These are phyloP conservation scores for Eupsilia transversa DNA, from an alignment of 2,888 invertebrate genomes.

Conservation along the genomic window DNA sequence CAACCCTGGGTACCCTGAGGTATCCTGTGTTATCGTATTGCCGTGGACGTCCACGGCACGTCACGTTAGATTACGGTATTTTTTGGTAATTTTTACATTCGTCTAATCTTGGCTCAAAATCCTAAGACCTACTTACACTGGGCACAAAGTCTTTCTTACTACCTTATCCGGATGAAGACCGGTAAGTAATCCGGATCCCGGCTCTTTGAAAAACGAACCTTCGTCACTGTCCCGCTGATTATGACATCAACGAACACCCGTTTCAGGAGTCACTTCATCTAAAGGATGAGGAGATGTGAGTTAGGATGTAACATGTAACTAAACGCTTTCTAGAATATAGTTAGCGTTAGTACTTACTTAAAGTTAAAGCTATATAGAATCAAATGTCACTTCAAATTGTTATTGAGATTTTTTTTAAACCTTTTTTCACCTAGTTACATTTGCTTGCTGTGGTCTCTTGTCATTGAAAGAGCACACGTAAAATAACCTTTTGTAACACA, in stretches of 20 bases:
- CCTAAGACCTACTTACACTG: background rate
- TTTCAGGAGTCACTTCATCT: background rate
- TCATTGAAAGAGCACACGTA: no score
- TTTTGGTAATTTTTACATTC: background rate
- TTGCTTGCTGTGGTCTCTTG: background rate
- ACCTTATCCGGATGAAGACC: conserved; percentile 29
- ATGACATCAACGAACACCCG: conserved; percentile 31
- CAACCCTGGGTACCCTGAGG: no score
- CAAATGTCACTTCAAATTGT: background rate
- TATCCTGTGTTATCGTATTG: no score
- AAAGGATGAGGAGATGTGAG: background rate
- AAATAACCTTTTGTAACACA: background rate
- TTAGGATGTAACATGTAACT: background rate
- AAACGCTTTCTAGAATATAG: background rate
- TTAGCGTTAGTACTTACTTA: background rate
- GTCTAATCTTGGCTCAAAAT: background rate
- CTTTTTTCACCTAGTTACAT: no score
- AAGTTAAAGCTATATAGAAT: background rate
- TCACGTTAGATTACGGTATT: background rate
- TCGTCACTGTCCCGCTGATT: conserved; percentile 40
- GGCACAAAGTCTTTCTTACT: conserved; percentile 14
- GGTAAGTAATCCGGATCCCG: conserved; percentile 26
- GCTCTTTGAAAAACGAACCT: conserved; percentile 38
- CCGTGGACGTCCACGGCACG: no score
- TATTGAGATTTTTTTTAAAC: background rate